Percentiles rank a stretch among this genome's conserved stretches.
phyloP scores from a whole-genome alignment of 2,113 vertebrate genomes.

The Cyanoderma ruficeps region DNA sequence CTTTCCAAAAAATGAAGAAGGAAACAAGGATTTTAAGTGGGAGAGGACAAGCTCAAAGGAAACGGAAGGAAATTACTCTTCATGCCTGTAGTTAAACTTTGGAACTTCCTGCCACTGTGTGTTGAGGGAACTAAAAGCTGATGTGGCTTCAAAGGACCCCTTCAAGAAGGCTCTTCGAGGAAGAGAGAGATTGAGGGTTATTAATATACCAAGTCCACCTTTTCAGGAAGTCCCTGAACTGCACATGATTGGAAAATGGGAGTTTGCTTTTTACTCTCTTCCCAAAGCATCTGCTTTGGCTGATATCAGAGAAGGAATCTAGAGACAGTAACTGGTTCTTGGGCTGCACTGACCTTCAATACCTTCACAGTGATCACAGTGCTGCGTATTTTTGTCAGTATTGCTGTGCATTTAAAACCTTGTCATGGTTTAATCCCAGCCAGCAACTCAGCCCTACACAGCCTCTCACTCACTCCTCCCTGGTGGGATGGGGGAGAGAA shows the following conservation, averaged over 20 bases:
- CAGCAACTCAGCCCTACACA: background rate
- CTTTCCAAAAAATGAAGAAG: background rate
- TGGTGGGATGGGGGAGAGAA: background rate
- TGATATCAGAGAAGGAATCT: background rate
- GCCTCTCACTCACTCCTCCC: background rate
- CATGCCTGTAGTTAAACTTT: slow-evolving; percentile 23
- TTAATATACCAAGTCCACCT: background rate
- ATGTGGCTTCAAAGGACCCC: slow-evolving; percentile 13
- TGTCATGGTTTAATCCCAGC: background rate
- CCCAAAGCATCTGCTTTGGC: background rate
- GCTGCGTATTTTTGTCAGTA: background rate
- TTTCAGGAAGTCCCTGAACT: slow-evolving; percentile 1
- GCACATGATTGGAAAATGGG: background rate
- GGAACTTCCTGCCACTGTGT: slow-evolving; percentile 26
- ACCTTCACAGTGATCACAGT: background rate
- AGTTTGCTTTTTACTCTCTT: background rate
- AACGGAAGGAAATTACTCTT: slow-evolving; percentile 29
- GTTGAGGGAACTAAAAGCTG: slow-evolving; percentile 14
- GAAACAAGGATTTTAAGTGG: background rate
- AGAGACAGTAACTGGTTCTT: background rate
- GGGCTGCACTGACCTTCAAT: background rate
- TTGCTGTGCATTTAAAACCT: background rate
- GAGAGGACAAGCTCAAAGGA: slow-evolving; percentile 21
- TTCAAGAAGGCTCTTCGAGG: background rate
- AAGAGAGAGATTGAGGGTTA: background rate